These are phyloP conservation scores for Microcebus ravelobensis DNA, from an alignment of 2,113 vertebrate species.

Conservation along the genomic window DNA sequence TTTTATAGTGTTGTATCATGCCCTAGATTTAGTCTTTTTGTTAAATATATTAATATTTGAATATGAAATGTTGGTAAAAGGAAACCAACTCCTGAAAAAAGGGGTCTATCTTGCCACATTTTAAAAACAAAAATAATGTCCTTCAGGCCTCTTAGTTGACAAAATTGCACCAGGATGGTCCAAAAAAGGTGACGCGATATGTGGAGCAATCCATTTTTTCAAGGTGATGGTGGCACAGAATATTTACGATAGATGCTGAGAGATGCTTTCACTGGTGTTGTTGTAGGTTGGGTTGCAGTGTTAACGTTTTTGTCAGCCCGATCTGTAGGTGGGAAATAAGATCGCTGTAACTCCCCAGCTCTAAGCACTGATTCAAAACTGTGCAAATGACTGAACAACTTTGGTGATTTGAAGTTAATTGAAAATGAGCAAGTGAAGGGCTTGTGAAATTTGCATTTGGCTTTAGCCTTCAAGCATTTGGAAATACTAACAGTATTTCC, in stretches of 20 bases:
- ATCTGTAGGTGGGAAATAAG: conserved; percentile 46
- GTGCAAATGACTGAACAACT: conserved; percentile 47
- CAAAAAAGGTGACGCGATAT: not conserved
- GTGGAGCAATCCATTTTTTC: not conserved
- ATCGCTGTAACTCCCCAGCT: not conserved
- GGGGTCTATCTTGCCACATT: not conserved
- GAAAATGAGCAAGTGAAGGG: conserved; percentile 67
- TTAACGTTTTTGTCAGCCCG: conserved; percentile 57
- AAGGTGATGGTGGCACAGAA: not conserved
- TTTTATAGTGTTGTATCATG: conserved; percentile 39
- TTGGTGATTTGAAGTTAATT: conserved; percentile 60
- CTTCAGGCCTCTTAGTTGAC: conserved; percentile 20
- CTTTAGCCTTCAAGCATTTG: conserved; percentile 74
- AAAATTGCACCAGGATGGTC: not conserved
- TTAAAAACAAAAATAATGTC: conserved; percentile 18
- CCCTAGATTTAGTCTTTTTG: conserved; percentile 62
- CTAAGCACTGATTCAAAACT: conserved; percentile 1
- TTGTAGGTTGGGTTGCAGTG: not conserved
- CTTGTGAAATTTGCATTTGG: conserved; percentile 72
- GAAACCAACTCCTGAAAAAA: not conserved
- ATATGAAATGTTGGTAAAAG: conserved; percentile 38
- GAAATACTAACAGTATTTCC: conserved; percentile 62
- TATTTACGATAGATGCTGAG: not conserved
- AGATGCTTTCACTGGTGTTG: not conserved
- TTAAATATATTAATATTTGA: conserved; percentile 42